Evolutionary conservation across 2,113 vertebrate species (phyloP), one percentile per base, ranked within the genome.

Genomic region (Ciconia stormi): DNA sequence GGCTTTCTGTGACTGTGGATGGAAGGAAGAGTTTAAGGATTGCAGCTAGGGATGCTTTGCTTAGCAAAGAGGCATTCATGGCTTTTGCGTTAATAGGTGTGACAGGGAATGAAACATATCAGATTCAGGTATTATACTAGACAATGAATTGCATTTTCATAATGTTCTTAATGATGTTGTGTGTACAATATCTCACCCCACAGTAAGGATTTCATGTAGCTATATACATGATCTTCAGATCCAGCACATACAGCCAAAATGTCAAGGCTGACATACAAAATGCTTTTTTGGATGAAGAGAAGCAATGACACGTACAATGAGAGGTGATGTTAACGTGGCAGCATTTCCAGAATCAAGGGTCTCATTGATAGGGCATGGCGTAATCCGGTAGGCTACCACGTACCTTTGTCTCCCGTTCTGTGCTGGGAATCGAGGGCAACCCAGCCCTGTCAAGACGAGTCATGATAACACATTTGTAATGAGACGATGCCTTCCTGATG

Each of bases 1-100:
- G 97, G 95, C 97, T 99, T 98, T 98, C 98, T 98, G 97, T 99
- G 96, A 98, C 99, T 99, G 99, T 99, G 99, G 99, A 99, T 99
- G 98, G 99, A 99, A 99, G 98, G 98, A 98, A 98, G 90, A 98
- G 96, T 98, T 93, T 82, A 79, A 93, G 78, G 82, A 71, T 95
- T 96, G 95, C 87, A 93, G 87, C 92, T 97, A 96, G 95, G 65
- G 76, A 97, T 93, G 89, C 92, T 87, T 74, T 95, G 92, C 95
- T 94, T 67, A 87, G 96, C 77, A 59, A 84, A 93, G 93, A 97
- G 93, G 92, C 89, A 46, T 85, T 84, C 63, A 5, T 92, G 91
- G 94, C 95, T 95, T 96, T 91, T 94, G 89, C 96, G 67, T 98
- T 93, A 80, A 22, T 58, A 94, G 85, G 44, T 73, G 78, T 95